Evolutionary conservation across 1,140 invertebrate species (phyloP).

Genomic region (Rhagoletis zephyria): DNA sequence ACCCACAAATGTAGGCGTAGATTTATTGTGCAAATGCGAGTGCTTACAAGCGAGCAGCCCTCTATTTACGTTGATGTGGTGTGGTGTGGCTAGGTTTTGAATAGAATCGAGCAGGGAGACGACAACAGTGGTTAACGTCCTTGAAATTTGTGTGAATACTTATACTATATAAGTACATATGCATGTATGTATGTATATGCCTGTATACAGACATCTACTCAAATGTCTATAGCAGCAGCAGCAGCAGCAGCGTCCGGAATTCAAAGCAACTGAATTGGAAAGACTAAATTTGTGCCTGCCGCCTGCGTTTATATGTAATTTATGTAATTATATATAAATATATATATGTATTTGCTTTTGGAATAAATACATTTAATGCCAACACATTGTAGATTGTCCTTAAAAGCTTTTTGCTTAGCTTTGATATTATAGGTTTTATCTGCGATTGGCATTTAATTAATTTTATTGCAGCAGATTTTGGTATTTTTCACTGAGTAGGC

Average conservation of each 20-base stretch:
- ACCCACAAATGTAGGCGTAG: conserved; percentile 27
- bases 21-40: conserved; percentile 21
- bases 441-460: conserved; percentile 41
- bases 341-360: neutral
- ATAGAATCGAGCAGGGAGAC: neutral
- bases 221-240: neutral
- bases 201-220: neutral
- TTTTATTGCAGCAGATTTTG: neutral
- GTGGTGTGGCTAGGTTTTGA: neutral
- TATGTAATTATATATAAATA: neutral
- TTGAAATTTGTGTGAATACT: neutral
- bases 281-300: too few relatives aligned
- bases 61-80: too few relatives aligned
- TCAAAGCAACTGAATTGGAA: neutral
- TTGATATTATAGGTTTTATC: conserved; percentile 27
- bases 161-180: too few relatives aligned
- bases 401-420: conserved; percentile 7
- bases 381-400: neutral
- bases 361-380: neutral
- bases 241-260: neutral
- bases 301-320: neutral
- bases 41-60: conserved; percentile 1
- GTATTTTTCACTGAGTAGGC: neutral
- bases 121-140: neutral
- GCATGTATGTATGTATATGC: too few relatives aligned